Evolutionary conservation across 2,113 vertebrate species (phyloP), one percentile per base, ranked within the genome.

Genomic region (Phocoena sinus): DNA sequence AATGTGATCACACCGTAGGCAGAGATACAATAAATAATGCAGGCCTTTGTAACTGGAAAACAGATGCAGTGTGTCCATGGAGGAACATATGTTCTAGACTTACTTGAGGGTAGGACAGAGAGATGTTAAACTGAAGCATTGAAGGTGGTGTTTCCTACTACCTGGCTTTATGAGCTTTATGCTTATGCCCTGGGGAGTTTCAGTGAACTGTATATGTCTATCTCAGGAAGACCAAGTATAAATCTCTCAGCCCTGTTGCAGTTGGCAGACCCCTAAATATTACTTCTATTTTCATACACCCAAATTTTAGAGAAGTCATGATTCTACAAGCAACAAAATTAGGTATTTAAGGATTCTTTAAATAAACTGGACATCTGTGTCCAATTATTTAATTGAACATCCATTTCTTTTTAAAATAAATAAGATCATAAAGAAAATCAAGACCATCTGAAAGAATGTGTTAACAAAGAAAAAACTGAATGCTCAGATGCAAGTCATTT

Each of bases 261-360:
- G 50, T 81, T 96, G 96, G 86, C 92, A 98, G 82, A 91, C 80
- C 94, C 31, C 3, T 15, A 63, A 97, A 93, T 36, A 25, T 58
- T 5, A 31, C 97, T 97, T 97, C 82, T 53, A 92, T 98, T 97
- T 98, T 89, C 20, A 88, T 41, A 60, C 67, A 60, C 90, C 89
- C 33, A 79, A 96, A 97, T 96, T 82, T 93, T 74, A 89, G 80
- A 95, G 60, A 89, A 83, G 31, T 62, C n/a, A 84, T 33, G 63
- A 28, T 87, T 81, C 21, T 81, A 18, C 62, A 79, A 33, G 47
- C 36, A 93, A 91, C 71, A 95, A 79, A 88, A 74, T 56, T 71
- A 70, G 58, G 6, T 56, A 76, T 68, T 93, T 96, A 80, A 90
- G 25, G 28, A 26, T 4, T 6, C 33, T 95, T 95, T 85, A 71